These are phyloP conservation scores for Aphodius granarius DNA, from an alignment of 2,888 invertebrate species.

Conservation along the genomic window DNA sequence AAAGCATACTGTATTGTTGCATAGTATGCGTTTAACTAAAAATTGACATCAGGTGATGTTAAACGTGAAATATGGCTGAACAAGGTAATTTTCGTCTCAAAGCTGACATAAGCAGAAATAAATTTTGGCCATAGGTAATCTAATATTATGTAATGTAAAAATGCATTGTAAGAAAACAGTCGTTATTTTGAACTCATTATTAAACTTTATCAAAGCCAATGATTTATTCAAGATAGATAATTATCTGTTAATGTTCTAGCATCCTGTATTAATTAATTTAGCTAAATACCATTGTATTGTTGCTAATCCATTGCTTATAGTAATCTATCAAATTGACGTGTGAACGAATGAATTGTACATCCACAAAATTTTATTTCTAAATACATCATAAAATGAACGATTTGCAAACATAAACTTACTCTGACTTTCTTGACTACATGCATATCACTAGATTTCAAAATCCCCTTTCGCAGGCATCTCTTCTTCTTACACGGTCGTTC, in stretches of 20 bases:
- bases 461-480: constrained; percentile 51
- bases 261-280: too few relatives aligned
- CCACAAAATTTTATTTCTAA: not conserved
- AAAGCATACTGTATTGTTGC: not conserved
- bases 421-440: constrained; percentile 39
- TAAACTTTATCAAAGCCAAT: too few relatives aligned
- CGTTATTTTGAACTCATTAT: too few relatives aligned
- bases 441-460: constrained; percentile 45
- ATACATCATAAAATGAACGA: not conserved
- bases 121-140: not conserved
- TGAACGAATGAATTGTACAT: too few relatives aligned
- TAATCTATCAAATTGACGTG: too few relatives aligned
- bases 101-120: not conserved
- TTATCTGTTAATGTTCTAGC: too few relatives aligned
- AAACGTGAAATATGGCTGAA: not conserved
- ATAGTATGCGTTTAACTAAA: not conserved
- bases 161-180: not conserved
- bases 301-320: not conserved
- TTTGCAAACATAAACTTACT: constrained; percentile 28
- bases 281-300: too few relatives aligned
- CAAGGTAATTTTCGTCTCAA: not conserved
- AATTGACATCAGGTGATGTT: not conserved
- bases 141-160: not conserved
- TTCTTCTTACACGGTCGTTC: constrained; percentile 49
- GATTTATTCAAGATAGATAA: too few relatives aligned